These are phyloP conservation scores for Donacobius atricapilla DNA, from an alignment of 2,113 vertebrate species.

Conservation along the genomic window DNA sequence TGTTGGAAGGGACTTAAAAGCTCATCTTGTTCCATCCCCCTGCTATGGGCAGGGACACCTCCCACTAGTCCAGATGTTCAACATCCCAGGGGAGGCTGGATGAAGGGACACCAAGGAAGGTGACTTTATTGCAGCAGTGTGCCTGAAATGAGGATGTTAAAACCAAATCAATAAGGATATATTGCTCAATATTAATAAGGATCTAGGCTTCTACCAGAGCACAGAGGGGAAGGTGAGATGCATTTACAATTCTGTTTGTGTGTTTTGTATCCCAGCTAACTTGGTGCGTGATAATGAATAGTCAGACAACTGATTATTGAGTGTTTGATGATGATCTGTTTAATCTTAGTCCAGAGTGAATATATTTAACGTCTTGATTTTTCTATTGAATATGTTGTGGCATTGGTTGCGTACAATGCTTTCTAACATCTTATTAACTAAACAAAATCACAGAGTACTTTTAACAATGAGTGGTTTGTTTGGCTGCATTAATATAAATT, in stretches of 20 bases:
- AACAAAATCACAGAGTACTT: not conserved
- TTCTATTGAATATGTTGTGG: not conserved
- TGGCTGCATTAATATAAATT: slow-evolving; percentile 1
- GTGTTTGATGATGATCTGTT: slow-evolving; percentile 3
- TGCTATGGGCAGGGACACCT: not conserved
- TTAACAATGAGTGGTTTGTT: slow-evolving; percentile 33
- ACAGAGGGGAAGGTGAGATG: not conserved
- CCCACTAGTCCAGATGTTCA: not conserved
- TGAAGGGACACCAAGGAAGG: not conserved
- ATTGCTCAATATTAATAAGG: not conserved
- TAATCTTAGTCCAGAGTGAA: not conserved
- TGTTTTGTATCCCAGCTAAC: not conserved
- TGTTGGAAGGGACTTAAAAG: not conserved
- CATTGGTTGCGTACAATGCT: not conserved
- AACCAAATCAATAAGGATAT: not conserved
- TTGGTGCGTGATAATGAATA: not conserved
- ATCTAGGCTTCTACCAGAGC: not conserved
- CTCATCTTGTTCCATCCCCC: not conserved
- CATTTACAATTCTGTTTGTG: slow-evolving; percentile 19
- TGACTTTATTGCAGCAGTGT: not conserved
- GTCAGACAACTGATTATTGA: slow-evolving; percentile 37
- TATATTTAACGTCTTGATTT: not conserved
- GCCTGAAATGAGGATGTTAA: not conserved
- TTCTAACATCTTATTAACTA: slow-evolving; percentile 21
- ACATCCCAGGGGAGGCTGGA: not conserved